Evolutionary conservation across 2,113 vertebrate species (phyloP).

Genomic region (Vimba vimba): DNA sequence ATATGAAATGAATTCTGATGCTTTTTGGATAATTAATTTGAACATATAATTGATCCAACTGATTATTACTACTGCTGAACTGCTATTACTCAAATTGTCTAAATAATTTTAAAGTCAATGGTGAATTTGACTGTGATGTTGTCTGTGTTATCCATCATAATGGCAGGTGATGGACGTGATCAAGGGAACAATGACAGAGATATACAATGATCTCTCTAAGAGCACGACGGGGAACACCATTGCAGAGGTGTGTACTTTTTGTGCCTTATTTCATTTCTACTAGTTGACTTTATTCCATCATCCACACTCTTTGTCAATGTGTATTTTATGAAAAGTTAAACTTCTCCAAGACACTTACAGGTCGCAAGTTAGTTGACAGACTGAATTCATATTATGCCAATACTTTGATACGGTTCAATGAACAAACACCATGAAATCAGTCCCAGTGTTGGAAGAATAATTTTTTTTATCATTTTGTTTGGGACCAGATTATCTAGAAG

Average conservation of each 20-base stretch:
- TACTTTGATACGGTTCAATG: neutral
- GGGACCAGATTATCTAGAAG: too few species aligned
- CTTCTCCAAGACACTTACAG: neutral
- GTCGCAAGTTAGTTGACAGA: neutral
- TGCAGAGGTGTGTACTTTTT: slow-evolving; percentile 82
- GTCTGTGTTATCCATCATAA: neutral
- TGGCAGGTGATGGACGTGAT: slow-evolving; percentile 97
- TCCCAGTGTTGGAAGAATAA: too few species aligned
- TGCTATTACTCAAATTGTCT: neutral
- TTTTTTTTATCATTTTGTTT: too few species aligned
- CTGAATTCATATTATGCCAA: neutral
- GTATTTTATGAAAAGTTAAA: neutral
- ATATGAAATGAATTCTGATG: neutral
- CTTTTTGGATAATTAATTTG: neutral
- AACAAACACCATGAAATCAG: too few species aligned
- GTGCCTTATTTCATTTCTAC: neutral
- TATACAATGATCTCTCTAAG: slow-evolving; percentile 97
- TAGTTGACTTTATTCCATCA: neutral
- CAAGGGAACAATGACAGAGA: slow-evolving; percentile 98
- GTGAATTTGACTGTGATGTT: neutral
- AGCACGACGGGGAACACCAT: slow-evolving; percentile 96
- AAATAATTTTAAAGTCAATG: neutral
- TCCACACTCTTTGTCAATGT: neutral
- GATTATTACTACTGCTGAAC: neutral
- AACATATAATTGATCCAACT: neutral